Base-by-base conservation (phyloP, 2,797 vertebrate species). In the Glyptemys insculpta region DNA sequence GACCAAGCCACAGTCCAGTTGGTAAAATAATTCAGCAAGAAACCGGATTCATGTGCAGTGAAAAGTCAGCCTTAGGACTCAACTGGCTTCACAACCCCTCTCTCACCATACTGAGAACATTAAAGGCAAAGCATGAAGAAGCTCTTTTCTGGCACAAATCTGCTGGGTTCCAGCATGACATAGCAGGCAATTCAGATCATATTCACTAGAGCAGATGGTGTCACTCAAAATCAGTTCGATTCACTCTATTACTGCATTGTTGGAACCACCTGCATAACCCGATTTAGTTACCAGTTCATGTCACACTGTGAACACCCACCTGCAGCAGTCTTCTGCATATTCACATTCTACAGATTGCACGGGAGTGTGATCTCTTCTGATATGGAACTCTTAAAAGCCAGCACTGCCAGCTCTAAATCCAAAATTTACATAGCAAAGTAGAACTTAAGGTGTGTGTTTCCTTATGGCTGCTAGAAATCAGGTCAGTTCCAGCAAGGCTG, bases 401-500 rank as follows among this genome's bases (percentile, higher is more conserved):
- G 29, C 88, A 80, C 27, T 31, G 18, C 83, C 89, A 37, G 49
- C 4, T 5, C 78, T 87, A 44, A 85, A 3, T 5, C 79, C 52
- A 4, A 14, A 23, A 37, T 1, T 2, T 65, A 3, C 8, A 72
- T 11, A 6, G 2, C 3, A 16, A 2, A 12, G 14, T 0, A 41
- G 0, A 4, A 56, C 82, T 86, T 59, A 10, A 29, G n/a, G 27
- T 54, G 19, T 54, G 19, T 37, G 1, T 52, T 52, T 44, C 9
- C 0, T 12, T 90, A 74, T 12, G 0, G 9, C 21, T 65, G 74
- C 41, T 74, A n/a, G 23, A 44, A 11, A 1, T 90, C 50, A 27
- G 18, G 49, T 68, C 31, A 5, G 47, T 79, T 93, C 81, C 44
- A 85, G 54, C 31, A 65, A 49, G 3, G 10, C 79, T 47, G 74